A percentile compares a stretch with the other conserved stretches of the same genome.
These are phyloP conservation scores for Boulengeromyrus knoepffleri DNA, from an alignment of 2,113 vertebrate species.

Conservation along the genomic window DNA sequence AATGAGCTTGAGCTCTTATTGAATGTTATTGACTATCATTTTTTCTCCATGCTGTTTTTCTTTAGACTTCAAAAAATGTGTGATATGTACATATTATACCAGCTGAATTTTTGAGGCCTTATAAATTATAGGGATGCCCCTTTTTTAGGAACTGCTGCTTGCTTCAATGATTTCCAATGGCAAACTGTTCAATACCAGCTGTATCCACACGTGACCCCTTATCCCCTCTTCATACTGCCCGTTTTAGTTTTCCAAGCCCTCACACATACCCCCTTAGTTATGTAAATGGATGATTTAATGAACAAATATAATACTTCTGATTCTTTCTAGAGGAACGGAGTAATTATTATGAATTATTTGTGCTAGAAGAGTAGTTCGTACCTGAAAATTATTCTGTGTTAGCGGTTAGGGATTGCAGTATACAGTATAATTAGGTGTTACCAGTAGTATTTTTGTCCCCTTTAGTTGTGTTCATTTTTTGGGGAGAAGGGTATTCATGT, in stretches of 20 bases:
- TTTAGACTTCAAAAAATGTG: not conserved
- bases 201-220: not conserved
- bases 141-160: not conserved
- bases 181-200: not conserved
- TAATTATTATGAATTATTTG: not conserved
- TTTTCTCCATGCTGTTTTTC: not conserved
- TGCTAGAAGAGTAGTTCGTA: not conserved
- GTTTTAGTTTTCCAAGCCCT: not conserved
- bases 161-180: not conserved
- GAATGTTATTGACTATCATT: constrained; percentile 19
- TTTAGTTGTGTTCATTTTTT: not conserved
- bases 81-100: not conserved
- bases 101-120: not conserved
- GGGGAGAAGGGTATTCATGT: not conserved
- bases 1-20: constrained; percentile 35
- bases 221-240: not conserved
- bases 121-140: not conserved
- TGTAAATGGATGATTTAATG: not conserved
- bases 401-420: not conserved
- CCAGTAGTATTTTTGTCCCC: not conserved
- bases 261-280: not conserved
- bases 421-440: not conserved
- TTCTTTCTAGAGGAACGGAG: not conserved
- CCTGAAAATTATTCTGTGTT: not conserved
- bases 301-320: constrained; percentile 9